phyloP scores from a whole-genome alignment of 2,888 invertebrate genomes.

The Empis stercorea region DNA sequence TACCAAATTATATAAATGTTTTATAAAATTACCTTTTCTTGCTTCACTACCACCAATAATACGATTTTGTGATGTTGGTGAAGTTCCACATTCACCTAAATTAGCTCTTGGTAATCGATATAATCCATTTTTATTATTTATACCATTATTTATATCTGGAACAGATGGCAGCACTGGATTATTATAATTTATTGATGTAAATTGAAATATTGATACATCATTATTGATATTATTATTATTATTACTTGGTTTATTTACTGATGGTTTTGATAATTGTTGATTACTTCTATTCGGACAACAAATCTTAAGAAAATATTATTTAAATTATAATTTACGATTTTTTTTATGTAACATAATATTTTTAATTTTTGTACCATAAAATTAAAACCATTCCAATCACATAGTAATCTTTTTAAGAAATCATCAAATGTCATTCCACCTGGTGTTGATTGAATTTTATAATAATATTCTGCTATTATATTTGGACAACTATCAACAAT shows the following conservation, averaged over 20 bases:
- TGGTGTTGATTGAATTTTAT: constrained; percentile 18
- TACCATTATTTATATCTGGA: no score
- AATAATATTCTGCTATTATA: constrained; percentile 33
- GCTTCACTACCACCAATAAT: constrained; percentile 43
- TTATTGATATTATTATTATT: background rate
- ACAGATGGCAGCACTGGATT: background rate
- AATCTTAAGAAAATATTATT: constrained; percentile 7
- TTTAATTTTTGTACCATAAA: constrained; percentile 44
- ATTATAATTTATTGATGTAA: constrained; percentile 2
- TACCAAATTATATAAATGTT: no score
- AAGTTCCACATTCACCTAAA: constrained; percentile 38
- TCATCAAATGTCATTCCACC: constrained; percentile 30
- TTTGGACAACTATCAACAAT: constrained; percentile 41
- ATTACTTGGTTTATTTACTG: background rate
- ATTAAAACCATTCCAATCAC: constrained; percentile 49
- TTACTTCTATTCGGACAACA: constrained; percentile 11
- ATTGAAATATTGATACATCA: constrained; percentile 6
- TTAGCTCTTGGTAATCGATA: background rate
- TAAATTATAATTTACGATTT: background rate
- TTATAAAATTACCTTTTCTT: constrained; percentile 22
- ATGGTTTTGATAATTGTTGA: background rate
- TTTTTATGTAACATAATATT: background rate
- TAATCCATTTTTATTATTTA: background rate
- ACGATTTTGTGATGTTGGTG: constrained; percentile 33
- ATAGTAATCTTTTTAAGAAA: constrained; percentile 49